A percentile compares a stretch with the other conserved stretches of the same genome.
These are phyloP conservation scores for Amia ocellicauda DNA, from an alignment of 2,113 vertebrate species.

Conservation along the genomic window DNA sequence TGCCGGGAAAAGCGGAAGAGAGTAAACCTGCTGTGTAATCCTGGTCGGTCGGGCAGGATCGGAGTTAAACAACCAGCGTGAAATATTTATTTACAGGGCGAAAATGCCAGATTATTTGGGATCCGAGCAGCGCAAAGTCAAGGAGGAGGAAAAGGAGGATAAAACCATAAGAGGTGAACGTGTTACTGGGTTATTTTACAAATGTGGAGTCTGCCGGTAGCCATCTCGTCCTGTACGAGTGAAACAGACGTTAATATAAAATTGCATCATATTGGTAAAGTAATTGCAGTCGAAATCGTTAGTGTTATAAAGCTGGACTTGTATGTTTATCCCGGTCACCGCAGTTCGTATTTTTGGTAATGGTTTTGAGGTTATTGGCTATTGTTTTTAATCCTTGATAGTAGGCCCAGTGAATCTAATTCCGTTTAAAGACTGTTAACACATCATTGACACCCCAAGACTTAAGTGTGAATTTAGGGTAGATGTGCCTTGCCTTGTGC, in stretches of 20 bases:
- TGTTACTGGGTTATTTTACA: too few relatives aligned
- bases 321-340: too few relatives aligned
- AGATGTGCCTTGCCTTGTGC: too few relatives aligned
- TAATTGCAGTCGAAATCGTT: too few relatives aligned
- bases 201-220: neutral
- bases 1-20: slow-evolving; percentile 39
- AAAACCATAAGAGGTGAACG: slow-evolving; percentile 81
- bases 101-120: slow-evolving; percentile 92
- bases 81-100: neutral
- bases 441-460: too few relatives aligned
- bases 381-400: neutral
- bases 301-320: too few relatives aligned
- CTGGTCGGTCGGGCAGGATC: neutral
- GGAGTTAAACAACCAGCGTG: neutral
- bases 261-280: too few relatives aligned
- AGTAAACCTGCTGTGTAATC: slow-evolving; percentile 74
- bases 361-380: neutral
- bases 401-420: neutral
- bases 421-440: too few relatives aligned
- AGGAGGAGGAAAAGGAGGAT: slow-evolving; percentile 89
- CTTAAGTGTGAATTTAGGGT: too few relatives aligned
- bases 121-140: slow-evolving; percentile 85
- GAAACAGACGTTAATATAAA: too few relatives aligned
- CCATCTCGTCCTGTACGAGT: neutral
- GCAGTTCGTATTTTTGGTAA: neutral